Conservation (phyloP, 2,113 vertebrate genomes). For the Xiphias gladius region DNA sequence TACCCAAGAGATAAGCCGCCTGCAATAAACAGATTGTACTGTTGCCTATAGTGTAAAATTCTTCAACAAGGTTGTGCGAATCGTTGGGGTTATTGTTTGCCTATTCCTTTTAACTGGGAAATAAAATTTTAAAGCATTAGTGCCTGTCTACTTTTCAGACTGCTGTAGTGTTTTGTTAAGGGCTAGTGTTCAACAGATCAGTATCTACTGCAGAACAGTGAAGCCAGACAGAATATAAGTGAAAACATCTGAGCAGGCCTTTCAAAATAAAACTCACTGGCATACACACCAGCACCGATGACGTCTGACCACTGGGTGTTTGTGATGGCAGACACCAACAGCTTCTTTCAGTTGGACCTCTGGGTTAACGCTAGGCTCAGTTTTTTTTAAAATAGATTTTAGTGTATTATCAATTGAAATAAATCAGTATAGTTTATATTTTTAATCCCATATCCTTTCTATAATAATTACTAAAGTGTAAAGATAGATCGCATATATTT, state of each 20-base stretch:
- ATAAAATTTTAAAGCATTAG: not conserved
- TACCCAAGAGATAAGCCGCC: not conserved
- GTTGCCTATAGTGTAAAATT: not conserved
- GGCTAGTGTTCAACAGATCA: constrained; percentile 46
- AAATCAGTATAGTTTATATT: not conserved
- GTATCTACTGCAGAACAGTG: constrained; percentile 32
- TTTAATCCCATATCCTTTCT: not conserved
- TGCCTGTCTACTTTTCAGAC: constrained; percentile 2
- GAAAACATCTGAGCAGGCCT: not conserved
- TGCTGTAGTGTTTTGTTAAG: constrained; percentile 63
- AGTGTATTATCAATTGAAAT: too few relatives aligned
- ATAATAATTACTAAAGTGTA: too few relatives aligned
- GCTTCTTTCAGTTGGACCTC: not conserved
- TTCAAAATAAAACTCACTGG: constrained; percentile 57
- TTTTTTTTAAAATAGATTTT: too few relatives aligned
- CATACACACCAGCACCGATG: not conserved
- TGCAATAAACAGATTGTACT: not conserved
- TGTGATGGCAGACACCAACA: not conserved
- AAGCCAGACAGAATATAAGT: not conserved
- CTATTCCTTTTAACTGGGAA: not conserved
- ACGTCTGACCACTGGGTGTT: not conserved
- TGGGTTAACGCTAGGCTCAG: too few relatives aligned
- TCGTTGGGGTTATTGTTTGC: not conserved
- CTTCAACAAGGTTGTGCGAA: too few relatives aligned
- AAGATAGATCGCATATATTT: not conserved